Evolutionary conservation across 2,888 invertebrate genomes (phyloP), one percentile per base, ranked within the genome.

Genomic region (Caenorhabditis japonica): DNA sequence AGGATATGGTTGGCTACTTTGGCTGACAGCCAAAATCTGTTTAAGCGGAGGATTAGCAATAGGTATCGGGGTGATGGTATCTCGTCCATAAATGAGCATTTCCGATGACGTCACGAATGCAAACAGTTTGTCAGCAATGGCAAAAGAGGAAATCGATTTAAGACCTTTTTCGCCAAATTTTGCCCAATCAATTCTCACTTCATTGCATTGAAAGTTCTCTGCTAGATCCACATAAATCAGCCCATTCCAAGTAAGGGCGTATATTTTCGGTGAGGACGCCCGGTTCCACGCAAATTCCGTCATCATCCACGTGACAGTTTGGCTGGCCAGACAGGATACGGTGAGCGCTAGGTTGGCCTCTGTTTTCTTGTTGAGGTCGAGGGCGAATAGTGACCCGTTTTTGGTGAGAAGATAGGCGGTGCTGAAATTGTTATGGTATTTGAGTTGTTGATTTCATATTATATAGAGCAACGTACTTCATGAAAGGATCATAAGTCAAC

Each of bases 231-330:
- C 75, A 34, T 49, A 72, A 3, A 73, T 71, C 49, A 79, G 19
- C 27, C 86, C 86, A 52, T 86, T 87, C 85, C 85, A 87, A 1
- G 86, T 86, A 3, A 86, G 70, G 0, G 85, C 85, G 55, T 84
- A 86, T 27, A 86, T 79, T 49, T 78, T 80, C 1, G 86, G 86
- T 1, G 85, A 84, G 3, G 84, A 62, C 1, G 86, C 80, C 33
- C 83, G 71, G 52, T 86, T 86, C 86, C 86, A 86, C 1, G 81
- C 68, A 52, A 87, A 86, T 30, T 85, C 85, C 12, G 80, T 76
- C 76, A 75, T 77, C 80, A 82, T 82, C 82, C 82, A 82, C 0
- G 82, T 81, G 33, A 86, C 81, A 0, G 85, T 87, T 66, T 85
- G 81, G 15, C 80, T 83, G 3, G 75, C 59, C 0, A 86, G 69